phyloP scores from a whole-genome alignment of 2,888 invertebrate genomes.

The Conchocele bisecta region DNA sequence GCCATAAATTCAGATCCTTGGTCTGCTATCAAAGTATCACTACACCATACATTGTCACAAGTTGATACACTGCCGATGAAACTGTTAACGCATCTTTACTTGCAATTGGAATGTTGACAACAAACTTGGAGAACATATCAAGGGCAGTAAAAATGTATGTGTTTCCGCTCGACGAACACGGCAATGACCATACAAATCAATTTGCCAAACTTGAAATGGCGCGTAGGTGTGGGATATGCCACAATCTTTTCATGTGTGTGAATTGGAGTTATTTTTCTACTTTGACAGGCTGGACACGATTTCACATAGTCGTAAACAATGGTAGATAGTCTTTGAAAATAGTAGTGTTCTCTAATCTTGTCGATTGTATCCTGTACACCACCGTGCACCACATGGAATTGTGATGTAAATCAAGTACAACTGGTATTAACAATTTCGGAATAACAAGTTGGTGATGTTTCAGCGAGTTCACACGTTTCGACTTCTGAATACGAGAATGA shows the following conservation, averaged over 20 bases:
- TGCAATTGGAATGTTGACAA: constrained; percentile 30
- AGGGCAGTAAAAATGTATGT: constrained; percentile 36
- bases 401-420: constrained; percentile 26
- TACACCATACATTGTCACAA: constrained; percentile 45
- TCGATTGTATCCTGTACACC: constrained; percentile 34
- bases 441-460: constrained; percentile 35
- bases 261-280: constrained; percentile 27
- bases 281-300: constrained; percentile 42
- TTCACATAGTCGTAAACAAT: constrained; percentile 31
- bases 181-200: constrained; percentile 37
- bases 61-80: constrained; percentile 24
- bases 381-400: constrained; percentile 32
- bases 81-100: constrained; percentile 49
- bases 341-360: constrained; percentile 18
- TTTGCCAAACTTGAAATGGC: constrained; percentile 43
- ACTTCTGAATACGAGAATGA: constrained; percentile 20
- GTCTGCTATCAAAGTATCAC: constrained; percentile 40
- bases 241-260: constrained; percentile 34
- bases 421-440: constrained; percentile 18
- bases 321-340: constrained; percentile 12
- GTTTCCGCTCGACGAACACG: constrained; percentile 30
- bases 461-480: constrained; percentile 30
- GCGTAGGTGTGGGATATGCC: constrained; percentile 28
- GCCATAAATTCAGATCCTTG: constrained; percentile 49
- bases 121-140: constrained; percentile 47